A percentile compares a stretch with the other conserved stretches of the same genome.
Conservation (phyloP, 2,113 vertebrate species). For the Steatornis caripensis region DNA sequence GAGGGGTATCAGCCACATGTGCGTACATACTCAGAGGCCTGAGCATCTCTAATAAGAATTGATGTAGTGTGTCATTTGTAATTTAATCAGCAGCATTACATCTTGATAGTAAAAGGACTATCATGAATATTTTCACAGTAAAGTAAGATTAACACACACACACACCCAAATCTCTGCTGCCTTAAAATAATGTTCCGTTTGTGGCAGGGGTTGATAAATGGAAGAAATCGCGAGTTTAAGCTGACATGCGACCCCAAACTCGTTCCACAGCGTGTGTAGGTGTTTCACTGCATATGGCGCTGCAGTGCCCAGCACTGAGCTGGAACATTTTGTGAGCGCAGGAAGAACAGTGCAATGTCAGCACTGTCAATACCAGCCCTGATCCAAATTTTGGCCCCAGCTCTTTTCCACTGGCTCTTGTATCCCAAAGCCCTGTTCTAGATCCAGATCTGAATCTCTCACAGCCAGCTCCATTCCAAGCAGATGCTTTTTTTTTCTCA, state of each 20-base stretch:
- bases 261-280: neutral
- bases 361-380: neutral
- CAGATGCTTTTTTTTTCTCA: neutral
- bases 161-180: constrained; percentile 35
- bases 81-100: constrained; percentile 73
- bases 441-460: neutral
- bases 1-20: constrained; percentile 43
- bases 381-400: neutral
- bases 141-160: constrained; percentile 59
- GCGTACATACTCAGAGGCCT: constrained; percentile 61
- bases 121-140: constrained; percentile 55
- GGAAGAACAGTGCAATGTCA: neutral
- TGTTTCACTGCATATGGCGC: neutral
- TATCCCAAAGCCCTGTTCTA: neutral
- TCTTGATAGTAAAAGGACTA: constrained; percentile 70
- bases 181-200: constrained; percentile 43
- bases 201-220: constrained; percentile 57
- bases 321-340: neutral
- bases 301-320: neutral
- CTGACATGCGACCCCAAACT: neutral
- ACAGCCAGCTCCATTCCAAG: neutral
- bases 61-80: constrained; percentile 75
- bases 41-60: constrained; percentile 73
- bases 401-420: neutral
- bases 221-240: constrained; percentile 38